phyloP scores from a whole-genome alignment of 2,113 vertebrate species.

The Strigops habroptila region DNA sequence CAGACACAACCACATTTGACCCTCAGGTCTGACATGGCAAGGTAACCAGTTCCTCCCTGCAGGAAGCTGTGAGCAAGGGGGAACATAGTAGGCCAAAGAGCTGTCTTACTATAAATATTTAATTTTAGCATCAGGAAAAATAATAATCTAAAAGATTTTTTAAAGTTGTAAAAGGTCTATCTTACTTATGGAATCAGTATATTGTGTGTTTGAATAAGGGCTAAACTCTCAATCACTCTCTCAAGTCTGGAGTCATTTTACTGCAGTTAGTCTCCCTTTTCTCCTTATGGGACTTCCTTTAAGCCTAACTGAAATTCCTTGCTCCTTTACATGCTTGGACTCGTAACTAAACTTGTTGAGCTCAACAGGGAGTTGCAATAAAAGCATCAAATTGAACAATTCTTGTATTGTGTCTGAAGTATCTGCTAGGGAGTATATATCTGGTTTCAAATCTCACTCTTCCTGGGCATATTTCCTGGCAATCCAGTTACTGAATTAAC shows the following conservation, averaged over 20 bases:
- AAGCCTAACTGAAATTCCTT: background rate
- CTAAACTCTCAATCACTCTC: background rate
- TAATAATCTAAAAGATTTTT: background rate
- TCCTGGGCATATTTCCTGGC: background rate
- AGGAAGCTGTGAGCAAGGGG: background rate
- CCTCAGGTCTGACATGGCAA: background rate
- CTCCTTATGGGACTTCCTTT: background rate
- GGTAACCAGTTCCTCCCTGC: background rate
- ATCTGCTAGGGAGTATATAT: background rate
- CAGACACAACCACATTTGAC: background rate
- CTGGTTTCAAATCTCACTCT: constrained; percentile 12
- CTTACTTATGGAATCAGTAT: background rate
- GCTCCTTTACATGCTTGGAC: background rate
- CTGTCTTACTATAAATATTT: background rate
- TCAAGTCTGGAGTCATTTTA: background rate
- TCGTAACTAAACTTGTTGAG: background rate
- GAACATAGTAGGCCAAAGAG: background rate
- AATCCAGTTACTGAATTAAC: constrained; percentile 16
- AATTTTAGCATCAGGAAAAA: background rate
- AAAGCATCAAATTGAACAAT: background rate
- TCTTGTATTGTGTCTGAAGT: background rate
- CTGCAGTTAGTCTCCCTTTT: background rate
- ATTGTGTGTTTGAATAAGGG: background rate
- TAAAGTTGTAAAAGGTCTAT: background rate
- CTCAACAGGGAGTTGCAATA: background rate